phyloP scores from a whole-genome alignment of 2,113 vertebrate genomes.

The Brachypodius melanocephalos region DNA sequence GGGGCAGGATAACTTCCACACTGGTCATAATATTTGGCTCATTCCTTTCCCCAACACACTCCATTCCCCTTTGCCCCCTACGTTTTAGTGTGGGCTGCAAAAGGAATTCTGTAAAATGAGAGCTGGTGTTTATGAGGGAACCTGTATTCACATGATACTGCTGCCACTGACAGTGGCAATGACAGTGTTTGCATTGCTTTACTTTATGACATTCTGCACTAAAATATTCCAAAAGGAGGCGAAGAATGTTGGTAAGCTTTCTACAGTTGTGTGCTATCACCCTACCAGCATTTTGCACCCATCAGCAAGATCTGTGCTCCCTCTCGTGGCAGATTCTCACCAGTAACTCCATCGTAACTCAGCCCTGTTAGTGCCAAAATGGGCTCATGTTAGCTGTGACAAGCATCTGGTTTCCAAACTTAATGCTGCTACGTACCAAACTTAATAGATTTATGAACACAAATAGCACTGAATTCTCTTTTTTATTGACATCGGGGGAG shows the following conservation, averaged over 20 bases:
- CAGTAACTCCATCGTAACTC: neutral
- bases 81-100: neutral
- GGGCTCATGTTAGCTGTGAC: neutral
- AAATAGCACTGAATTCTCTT: slow-evolving; percentile 72
- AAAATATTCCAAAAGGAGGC: neutral
- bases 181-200: neutral
- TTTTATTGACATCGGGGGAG: slow-evolving; percentile 91
- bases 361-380: neutral
- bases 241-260: neutral
- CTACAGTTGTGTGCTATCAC: no score
- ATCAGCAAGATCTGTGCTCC: slow-evolving; percentile 54
- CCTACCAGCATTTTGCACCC: neutral
- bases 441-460: slow-evolving; percentile 61
- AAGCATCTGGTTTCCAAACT: neutral
- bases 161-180: neutral
- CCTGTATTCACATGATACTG: neutral
- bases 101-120: neutral
- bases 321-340: slow-evolving; percentile 61
- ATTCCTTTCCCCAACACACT: neutral
- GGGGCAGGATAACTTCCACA: neutral
- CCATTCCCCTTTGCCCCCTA: neutral
- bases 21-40: neutral
- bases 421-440: neutral
- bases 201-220: neutral
- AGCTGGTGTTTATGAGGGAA: neutral